Evolutionary conservation across 2,888 invertebrate genomes (phyloP), one percentile per base, ranked within the genome.

Genomic region (Pandemis cinnamomeana): DNA sequence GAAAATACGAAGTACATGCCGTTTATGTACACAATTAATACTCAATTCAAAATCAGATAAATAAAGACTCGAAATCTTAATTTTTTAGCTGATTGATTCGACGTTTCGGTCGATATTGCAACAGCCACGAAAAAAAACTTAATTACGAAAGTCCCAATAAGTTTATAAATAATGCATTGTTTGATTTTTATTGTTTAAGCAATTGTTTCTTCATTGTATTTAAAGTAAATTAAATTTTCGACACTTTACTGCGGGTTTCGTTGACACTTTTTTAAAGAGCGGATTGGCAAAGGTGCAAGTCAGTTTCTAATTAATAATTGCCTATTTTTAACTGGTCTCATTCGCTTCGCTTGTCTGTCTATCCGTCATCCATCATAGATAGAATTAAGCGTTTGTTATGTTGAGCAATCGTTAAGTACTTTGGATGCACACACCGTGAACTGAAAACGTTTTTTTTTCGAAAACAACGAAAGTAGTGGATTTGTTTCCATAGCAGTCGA

Each of bases 311-410:
- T 58, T 58, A 63, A 63, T 68, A 69, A 58, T 69, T 53, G 41
- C 42, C 69, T 70, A 64, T 73, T 73, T 68, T 73, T 61, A 70
- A 44, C 44, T 13, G 58, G 27, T 58, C 66, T 70, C 70, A 61
- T 73, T 61, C 61, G 66, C 61, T 71, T 61, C 46, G 53, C 60
- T n/a, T 70, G 62, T 66, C 66, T 64, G 55, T 61, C 41, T 63
- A 44, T 63, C 64, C 42, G 64, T 46, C 48, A 71, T 44, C 61
- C 15, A 61, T 51, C 70, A 10, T 44, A 64, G 51, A 73, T 60
- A 64, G 42, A 69, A 69, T 66, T 13, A 48, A n/a, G 20, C 27
- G 66, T 60, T 44, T 69, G 60, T 48, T 73, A 58, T 48, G 27
- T 64, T 58, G 20, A 51, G 63, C 60, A 69, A 69, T 41, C 5